These are phyloP conservation scores for Terrapene triunguis DNA, from an alignment of 2,113 vertebrate genomes.

Conservation along the genomic window DNA sequence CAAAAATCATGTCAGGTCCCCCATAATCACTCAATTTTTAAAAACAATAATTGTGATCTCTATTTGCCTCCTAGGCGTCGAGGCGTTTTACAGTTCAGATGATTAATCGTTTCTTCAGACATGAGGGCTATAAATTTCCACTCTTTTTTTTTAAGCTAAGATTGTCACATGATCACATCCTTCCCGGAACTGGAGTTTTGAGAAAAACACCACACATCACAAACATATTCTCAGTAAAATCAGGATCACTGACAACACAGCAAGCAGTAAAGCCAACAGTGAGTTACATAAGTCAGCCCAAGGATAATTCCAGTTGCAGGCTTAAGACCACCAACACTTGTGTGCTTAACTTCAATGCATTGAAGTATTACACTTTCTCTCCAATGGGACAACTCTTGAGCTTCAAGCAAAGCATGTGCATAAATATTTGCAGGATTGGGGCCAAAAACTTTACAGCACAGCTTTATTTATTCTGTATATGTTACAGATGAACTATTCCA, in stretches of 20 bases:
- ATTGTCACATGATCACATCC: no score
- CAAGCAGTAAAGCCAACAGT: background rate
- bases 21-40: no score
- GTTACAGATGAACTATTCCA: background rate
- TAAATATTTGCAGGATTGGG: background rate
- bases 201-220: background rate
- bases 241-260: background rate
- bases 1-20: no score
- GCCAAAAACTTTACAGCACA: background rate
- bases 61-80: no score
- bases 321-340: background rate
- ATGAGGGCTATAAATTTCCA: background rate
- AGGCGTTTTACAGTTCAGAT: no score
- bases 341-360: background rate
- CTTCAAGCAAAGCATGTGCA: background rate
- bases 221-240: background rate
- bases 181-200: background rate
- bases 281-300: background rate
- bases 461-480: background rate
- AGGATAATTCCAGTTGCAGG: background rate
- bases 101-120: background rate
- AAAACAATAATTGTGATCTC: no score
- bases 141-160: no score
- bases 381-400: background rate
- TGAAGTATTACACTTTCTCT: background rate